Conservation (phyloP, 53 echinoderm and acorn worm species). For the Patiria pectinifera region DNA sequence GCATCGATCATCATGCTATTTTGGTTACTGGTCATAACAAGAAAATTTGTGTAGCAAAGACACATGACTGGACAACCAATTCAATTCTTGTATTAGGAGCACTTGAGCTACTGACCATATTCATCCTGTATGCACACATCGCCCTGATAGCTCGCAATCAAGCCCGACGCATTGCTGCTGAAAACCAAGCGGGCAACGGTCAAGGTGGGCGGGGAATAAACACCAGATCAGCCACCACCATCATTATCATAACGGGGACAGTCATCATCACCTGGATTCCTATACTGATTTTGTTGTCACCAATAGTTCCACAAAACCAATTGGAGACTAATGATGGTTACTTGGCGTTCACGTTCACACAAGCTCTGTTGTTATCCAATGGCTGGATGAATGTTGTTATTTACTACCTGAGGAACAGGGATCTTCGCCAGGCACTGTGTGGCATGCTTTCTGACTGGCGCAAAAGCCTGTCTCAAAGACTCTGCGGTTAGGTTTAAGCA, state of each 20-base stretch:
- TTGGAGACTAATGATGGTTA: neutral
- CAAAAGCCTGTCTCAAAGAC: neutral
- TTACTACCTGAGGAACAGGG: conserved; percentile 28
- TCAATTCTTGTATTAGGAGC: neutral
- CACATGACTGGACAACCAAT: neutral
- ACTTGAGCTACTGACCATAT: neutral
- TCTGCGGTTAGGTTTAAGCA: neutral
- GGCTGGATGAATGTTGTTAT: conserved; percentile 12
- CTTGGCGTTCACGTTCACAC: neutral
- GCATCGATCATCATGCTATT: neutral
- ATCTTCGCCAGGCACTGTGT: conserved; percentile 1
- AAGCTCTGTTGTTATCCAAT: neutral
- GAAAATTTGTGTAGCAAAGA: neutral
- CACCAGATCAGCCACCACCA: conserved; percentile 32
- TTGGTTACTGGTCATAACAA: neutral
- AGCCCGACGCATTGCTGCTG: conserved; percentile 11
- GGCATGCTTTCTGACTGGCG: neutral
- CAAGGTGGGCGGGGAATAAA: conserved; percentile 24
- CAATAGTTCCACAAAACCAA: neutral
- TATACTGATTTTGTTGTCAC: neutral
- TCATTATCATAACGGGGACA: neutral
- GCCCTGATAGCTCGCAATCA: conserved; percentile 2
- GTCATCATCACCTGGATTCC: conserved; percentile 12
- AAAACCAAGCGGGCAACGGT: conserved; percentile 23
- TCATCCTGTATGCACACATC: conserved; percentile 6